Evolutionary conservation across 2,113 vertebrate species (phyloP).

Genomic region (Butorides virescens): DNA sequence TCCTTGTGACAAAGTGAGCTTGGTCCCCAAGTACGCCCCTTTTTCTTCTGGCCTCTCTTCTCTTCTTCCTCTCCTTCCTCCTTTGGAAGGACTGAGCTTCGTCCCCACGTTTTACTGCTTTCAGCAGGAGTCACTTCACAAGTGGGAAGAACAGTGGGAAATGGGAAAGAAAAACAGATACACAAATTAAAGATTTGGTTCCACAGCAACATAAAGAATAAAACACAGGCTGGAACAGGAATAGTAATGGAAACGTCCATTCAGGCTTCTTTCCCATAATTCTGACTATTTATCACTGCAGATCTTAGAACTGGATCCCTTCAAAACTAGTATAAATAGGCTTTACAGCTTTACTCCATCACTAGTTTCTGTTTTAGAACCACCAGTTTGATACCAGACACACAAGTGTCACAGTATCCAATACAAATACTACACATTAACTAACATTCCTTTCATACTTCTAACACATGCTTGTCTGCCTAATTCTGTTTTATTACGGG

Average conservation of each 20-base stretch:
- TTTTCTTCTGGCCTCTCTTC: conserved; percentile 89
- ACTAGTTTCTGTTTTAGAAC: not conserved
- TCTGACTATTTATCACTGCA: not conserved
- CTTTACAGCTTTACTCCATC: not conserved
- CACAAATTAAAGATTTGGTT: not conserved
- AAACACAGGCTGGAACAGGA: not conserved
- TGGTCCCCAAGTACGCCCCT: conserved; percentile 83
- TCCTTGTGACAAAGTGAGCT: conserved; percentile 81
- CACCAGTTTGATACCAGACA: not conserved
- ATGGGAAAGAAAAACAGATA: not conserved
- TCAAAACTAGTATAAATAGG: not conserved
- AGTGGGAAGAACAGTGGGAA: not conserved
- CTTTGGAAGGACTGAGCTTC: conserved; percentile 76
- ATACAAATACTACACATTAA: not conserved
- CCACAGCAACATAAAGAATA: not conserved
- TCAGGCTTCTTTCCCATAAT: not conserved
- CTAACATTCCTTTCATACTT: not conserved
- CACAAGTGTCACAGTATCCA: not conserved
- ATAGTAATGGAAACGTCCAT: not conserved
- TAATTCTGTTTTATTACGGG: not conserved
- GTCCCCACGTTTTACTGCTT: conserved; percentile 82
- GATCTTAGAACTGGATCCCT: not conserved
- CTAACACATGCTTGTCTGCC: not conserved
- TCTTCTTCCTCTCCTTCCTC: conserved; percentile 89
- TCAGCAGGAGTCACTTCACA: conserved; percentile 88